Conservation (phyloP, 2,113 vertebrate species). For the Charadrius vociferus region DNA sequence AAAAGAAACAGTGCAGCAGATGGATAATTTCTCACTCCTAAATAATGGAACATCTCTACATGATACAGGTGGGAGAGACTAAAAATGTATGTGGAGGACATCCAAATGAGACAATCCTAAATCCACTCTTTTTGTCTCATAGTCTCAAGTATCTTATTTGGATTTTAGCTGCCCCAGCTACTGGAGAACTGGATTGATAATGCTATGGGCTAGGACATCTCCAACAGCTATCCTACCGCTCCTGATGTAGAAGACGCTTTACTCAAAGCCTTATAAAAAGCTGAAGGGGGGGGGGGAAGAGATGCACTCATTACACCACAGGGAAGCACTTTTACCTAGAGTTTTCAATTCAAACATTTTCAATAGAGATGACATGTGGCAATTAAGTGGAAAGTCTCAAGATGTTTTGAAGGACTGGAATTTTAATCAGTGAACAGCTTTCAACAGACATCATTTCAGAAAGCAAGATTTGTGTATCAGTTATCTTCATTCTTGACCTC, state of each 20-base stretch:
- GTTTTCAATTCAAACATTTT: not conserved
- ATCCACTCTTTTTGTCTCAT: not conserved
- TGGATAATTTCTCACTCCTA: not conserved
- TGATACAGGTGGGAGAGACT: not conserved
- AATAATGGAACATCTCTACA: not conserved
- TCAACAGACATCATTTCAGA: not conserved
- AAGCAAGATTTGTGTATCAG: not conserved
- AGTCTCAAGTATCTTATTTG: not conserved
- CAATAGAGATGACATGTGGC: not conserved
- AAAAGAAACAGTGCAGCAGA: not conserved
- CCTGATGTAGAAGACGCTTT: not conserved
- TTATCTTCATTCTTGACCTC: not conserved
- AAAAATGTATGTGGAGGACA: not conserved
- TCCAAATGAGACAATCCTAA: not conserved
- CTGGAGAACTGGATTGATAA: not conserved
- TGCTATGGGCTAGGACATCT: not conserved
- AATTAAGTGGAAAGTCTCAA: conserved; percentile 18
- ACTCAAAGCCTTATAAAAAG: not conserved
- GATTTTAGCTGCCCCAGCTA: not conserved
- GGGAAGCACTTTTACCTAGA: not conserved
- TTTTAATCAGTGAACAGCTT: not conserved
- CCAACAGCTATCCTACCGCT: fast-evolving
- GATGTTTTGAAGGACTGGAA: not conserved
- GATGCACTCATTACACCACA: not conserved
- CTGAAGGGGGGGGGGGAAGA: not conserved